Conservation (phyloP, 92 coral and sea anemone species). For the Bergia puertoricense region DNA sequence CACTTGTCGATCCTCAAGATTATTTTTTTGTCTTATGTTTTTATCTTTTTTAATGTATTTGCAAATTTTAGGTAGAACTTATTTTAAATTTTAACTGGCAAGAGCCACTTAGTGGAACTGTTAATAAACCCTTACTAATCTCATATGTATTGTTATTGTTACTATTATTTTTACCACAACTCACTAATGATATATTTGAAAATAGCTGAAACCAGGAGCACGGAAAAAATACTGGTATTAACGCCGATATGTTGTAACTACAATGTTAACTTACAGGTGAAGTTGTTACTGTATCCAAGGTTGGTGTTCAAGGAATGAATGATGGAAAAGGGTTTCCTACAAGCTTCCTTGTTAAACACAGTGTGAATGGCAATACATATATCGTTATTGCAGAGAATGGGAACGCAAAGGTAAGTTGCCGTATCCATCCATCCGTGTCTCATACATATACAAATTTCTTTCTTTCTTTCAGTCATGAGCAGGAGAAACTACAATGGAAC, state of each 20-base stretch:
- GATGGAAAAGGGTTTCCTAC: slow-evolving; percentile 15
- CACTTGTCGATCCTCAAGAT: too few species aligned
- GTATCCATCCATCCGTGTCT: neutral
- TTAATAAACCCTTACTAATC: too few species aligned
- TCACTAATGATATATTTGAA: too few species aligned
- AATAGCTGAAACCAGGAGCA: neutral
- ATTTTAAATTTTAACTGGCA: too few species aligned
- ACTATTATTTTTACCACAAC: too few species aligned
- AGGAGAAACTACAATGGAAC: neutral
- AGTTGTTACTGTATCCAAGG: slow-evolving; percentile 1
- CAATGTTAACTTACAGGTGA: neutral
- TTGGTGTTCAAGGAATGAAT: slow-evolving; percentile 30
- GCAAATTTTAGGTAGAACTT: too few species aligned
- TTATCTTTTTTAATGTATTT: too few species aligned
- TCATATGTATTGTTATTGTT: too few species aligned
- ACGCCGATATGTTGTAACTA: neutral
- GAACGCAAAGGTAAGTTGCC: neutral
- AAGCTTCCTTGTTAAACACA: slow-evolving; percentile 20
- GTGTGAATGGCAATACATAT: slow-evolving; percentile 4
- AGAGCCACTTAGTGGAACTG: too few species aligned
- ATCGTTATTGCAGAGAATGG: slow-evolving; percentile 1
- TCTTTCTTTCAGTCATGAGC: too few species aligned
- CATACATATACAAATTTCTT: too few species aligned
- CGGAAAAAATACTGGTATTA: neutral
- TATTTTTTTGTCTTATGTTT: too few species aligned